Evolutionary conservation across 1,140 invertebrate species (phyloP).

Genomic region (Copidosoma floridanum): DNA sequence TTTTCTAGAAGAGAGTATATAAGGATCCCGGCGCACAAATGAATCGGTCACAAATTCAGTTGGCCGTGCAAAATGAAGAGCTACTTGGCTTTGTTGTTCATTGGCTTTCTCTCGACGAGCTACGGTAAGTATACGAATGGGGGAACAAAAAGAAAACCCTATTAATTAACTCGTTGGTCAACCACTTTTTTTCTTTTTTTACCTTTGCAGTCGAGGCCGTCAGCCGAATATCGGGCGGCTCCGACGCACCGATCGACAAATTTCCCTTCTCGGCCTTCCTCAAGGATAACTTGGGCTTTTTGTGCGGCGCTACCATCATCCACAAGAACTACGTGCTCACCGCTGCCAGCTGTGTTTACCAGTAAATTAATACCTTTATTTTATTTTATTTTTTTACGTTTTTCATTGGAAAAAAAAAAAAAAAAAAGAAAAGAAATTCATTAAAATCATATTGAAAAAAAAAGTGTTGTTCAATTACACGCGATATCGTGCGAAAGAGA

Average conservation of each 20-base stretch:
- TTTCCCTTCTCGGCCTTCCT: background rate
- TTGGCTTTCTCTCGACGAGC: background rate
- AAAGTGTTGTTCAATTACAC: too few species aligned
- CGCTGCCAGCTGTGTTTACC: background rate
- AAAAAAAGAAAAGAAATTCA: too few species aligned
- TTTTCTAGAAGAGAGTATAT: too few species aligned
- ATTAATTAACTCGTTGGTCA: background rate
- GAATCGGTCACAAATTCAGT: too few species aligned
- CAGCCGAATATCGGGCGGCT: background rate
- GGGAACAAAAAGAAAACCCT: background rate
- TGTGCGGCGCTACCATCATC: conserved; percentile 1
- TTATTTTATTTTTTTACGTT: too few species aligned
- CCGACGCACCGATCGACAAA: background rate
- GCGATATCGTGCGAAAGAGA: too few species aligned
- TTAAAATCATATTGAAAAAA: too few species aligned
- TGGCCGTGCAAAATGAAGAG: background rate
- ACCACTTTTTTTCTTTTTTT: background rate
- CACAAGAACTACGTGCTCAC: background rate
- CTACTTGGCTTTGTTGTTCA: background rate
- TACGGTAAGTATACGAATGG: background rate
- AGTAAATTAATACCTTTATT: too few species aligned
- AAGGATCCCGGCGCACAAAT: too few species aligned
- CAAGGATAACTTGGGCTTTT: background rate
- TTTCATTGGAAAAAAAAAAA: too few species aligned
- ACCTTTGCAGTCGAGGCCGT: background rate